A percentile compares a stretch with the other conserved stretches of the same genome.
Conservation (phyloP, 2,888 invertebrate genomes). For the Neoitamus cyanurus region DNA sequence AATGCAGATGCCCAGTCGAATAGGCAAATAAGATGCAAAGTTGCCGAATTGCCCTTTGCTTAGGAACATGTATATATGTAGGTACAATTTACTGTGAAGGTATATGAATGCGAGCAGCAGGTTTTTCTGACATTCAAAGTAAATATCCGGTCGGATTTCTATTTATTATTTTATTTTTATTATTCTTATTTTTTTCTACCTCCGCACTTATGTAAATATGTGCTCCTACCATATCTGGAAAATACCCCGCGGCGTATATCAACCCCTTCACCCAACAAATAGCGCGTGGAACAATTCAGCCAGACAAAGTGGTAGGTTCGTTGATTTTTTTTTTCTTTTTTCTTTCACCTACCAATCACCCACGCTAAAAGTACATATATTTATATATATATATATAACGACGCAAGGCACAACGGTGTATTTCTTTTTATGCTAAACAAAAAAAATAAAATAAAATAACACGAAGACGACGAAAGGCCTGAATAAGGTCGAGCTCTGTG, state of each 20-base stretch:
- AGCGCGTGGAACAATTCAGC: background rate
- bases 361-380: background rate
- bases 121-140: no score
- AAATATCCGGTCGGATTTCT: no score
- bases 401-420: background rate
- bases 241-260: background rate
- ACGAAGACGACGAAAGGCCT: background rate
- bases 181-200: no score
- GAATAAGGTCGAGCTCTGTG: conserved; percentile 2
- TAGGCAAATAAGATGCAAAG: no score
- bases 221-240: no score
- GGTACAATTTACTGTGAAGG: no score
- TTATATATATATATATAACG: background rate
- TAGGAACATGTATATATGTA: no score
- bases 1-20: no score
- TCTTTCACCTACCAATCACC: background rate
- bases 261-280: background rate
- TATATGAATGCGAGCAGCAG: no score
- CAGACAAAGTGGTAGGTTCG: background rate
- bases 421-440: background rate
- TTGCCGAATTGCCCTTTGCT: no score
- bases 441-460: background rate
- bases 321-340: background rate
- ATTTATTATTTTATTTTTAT: no score
- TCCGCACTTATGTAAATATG: no score